A percentile compares a stretch with the other conserved stretches of the same genome.
phyloP scores from a whole-genome alignment of 2,797 vertebrate genomes.

The Rhabdomys pumilio region DNA sequence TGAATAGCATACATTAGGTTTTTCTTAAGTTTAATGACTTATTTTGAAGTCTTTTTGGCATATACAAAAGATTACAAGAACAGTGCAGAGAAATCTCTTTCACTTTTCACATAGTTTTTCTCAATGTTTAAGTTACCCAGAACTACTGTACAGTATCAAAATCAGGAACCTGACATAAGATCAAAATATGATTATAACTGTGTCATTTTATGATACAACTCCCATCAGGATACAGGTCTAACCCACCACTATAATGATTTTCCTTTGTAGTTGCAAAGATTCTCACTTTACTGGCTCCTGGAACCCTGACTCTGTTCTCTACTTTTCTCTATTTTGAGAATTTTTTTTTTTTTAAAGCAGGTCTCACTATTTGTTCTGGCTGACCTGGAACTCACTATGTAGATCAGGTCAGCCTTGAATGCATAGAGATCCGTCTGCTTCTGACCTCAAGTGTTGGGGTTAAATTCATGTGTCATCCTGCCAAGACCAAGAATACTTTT shows the following conservation, averaged over 20 bases:
- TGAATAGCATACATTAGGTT: slow-evolving; percentile 52
- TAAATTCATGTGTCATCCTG: background rate
- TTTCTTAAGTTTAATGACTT: background rate
- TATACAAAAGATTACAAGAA: slow-evolving; percentile 26
- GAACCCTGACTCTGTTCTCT: background rate
- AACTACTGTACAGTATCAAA: slow-evolving; percentile 9
- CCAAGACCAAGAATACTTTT: background rate
- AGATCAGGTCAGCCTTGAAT: background rate
- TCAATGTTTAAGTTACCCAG: background rate
- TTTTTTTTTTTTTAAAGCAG: background rate
- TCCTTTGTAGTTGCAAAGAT: background rate
- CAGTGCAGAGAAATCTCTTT: background rate
- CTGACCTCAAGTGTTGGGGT: background rate
- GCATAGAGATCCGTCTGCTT: no score
- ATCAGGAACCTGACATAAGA: background rate
- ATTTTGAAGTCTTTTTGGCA: background rate
- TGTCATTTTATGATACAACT: slow-evolving; percentile 9
- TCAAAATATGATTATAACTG: background rate
- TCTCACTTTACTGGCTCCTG: background rate
- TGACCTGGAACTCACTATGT: background rate
- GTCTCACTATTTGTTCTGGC: background rate
- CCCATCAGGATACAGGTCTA: background rate
- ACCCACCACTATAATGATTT: background rate
- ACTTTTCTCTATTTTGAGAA: background rate
- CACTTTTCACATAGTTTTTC: background rate